A percentile compares a stretch with the other conserved stretches of the same genome.
Conservation (phyloP, 1,140 invertebrate genomes). For the Bactericera cockerelli region DNA sequence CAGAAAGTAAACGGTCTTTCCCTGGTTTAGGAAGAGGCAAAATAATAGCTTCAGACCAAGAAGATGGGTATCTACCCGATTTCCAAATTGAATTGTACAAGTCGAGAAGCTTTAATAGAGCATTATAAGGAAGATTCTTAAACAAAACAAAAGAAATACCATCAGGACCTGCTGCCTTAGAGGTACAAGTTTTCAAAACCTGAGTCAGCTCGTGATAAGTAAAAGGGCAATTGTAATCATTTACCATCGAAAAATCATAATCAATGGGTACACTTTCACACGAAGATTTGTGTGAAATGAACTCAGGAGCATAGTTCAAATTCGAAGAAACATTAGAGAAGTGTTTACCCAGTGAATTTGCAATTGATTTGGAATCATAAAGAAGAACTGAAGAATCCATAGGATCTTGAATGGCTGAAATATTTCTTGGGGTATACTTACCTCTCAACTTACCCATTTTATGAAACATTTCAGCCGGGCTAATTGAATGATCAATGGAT, state of each 20-base stretch:
- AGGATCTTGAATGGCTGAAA: neutral
- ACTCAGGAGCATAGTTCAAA: neutral
- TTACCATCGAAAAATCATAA: neutral
- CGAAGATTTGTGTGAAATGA: neutral
- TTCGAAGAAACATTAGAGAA: neutral
- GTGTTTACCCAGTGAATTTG: neutral
- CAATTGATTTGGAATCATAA: neutral
- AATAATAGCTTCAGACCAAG: neutral
- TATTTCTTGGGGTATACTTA: neutral
- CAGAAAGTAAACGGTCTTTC: neutral
- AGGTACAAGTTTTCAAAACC: neutral
- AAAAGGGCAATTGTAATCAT: neutral
- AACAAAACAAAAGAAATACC: neutral
- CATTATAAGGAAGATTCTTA: neutral
- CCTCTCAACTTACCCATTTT: constrained; percentile 1
- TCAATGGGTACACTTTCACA: neutral
- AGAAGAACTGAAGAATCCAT: neutral
- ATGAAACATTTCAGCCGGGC: neutral
- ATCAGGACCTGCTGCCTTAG: neutral
- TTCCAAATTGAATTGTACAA: constrained; percentile 7
- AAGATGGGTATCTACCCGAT: neutral
- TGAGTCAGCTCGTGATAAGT: neutral
- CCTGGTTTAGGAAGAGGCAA: constrained; percentile 10
- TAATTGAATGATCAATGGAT: neutral
- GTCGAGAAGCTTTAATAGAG: neutral